These are phyloP conservation scores for Zosterops pallidus DNA, from an alignment of 2,113 vertebrate species.

Conservation along the genomic window DNA sequence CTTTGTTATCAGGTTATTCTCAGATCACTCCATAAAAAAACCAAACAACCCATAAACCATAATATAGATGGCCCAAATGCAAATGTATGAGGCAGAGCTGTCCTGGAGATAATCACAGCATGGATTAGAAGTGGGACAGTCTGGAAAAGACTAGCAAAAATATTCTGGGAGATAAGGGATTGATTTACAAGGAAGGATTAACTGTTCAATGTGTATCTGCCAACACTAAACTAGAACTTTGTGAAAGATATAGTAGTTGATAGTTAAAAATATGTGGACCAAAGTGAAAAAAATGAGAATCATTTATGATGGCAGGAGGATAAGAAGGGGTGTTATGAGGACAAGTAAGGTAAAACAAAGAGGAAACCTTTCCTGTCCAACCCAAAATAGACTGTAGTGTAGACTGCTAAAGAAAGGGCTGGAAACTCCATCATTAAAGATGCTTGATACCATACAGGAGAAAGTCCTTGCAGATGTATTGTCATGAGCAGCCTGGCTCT, in stretches of 20 bases:
- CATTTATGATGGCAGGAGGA: background rate
- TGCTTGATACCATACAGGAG: background rate
- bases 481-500: background rate
- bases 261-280: background rate
- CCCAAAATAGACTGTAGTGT: background rate
- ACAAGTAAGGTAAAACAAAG: slow-evolving; percentile 6
- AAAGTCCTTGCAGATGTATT: background rate
- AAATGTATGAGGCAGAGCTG: background rate
- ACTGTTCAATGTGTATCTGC: background rate
- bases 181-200: slow-evolving; percentile 24
- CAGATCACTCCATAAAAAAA: background rate
- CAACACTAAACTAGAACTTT: background rate
- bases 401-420: background rate
- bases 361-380: slow-evolving; percentile 1
- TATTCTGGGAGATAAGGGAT: background rate
- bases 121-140: background rate
- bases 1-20: background rate
- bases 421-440: background rate
- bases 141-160: background rate
- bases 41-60: background rate
- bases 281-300: background rate
- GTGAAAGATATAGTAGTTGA: background rate
- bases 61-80: background rate
- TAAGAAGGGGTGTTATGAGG: background rate
- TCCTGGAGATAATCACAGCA: background rate